Percentiles rank a stretch among this genome's conserved stretches.
phyloP scores from a whole-genome alignment of 2,797 vertebrate genomes.

The Sebastes minor region DNA sequence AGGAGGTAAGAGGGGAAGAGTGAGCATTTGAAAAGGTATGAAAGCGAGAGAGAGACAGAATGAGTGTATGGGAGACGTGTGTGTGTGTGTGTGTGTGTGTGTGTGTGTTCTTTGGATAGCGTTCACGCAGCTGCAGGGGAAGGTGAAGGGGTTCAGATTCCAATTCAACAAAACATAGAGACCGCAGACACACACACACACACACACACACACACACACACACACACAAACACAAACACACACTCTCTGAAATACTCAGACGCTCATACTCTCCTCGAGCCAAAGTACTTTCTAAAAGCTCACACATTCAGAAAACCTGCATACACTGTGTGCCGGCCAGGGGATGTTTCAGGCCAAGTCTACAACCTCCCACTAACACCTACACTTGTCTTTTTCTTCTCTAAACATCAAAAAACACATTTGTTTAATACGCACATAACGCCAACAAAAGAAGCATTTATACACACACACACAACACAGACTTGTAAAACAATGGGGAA shows the following conservation, averaged over 20 bases:
- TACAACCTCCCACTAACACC: constrained; percentile 4
- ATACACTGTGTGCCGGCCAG: constrained; percentile 1
- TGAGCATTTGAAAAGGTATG: constrained; percentile 29
- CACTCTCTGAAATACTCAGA: constrained; percentile 24
- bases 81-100: not conserved
- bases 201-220: not conserved
- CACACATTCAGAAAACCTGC: constrained; percentile 18
- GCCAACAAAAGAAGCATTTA: not conserved
- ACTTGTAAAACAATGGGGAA: constrained; percentile 63
- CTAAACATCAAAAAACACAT: not conserved
- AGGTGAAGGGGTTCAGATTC: constrained; percentile 77
- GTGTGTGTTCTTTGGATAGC: constrained; percentile 52
- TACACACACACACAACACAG: constrained; percentile 6
- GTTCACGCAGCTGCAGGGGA: constrained; percentile 72
- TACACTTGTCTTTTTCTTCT: not conserved
- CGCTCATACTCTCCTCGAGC: constrained; percentile 1
- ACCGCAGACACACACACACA: constrained; percentile 21
- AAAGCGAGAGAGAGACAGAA: constrained; percentile 17
- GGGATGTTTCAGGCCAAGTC: constrained; percentile 12
- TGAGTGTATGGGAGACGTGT: not conserved
- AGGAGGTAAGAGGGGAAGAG: constrained; percentile 17
- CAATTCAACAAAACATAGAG: constrained; percentile 59
- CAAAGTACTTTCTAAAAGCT: constrained; percentile 36
- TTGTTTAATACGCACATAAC: not conserved
- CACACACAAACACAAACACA: too few relatives aligned